Conservation (phyloP, 2,797 vertebrate genomes). For the Columba guinea region DNA sequence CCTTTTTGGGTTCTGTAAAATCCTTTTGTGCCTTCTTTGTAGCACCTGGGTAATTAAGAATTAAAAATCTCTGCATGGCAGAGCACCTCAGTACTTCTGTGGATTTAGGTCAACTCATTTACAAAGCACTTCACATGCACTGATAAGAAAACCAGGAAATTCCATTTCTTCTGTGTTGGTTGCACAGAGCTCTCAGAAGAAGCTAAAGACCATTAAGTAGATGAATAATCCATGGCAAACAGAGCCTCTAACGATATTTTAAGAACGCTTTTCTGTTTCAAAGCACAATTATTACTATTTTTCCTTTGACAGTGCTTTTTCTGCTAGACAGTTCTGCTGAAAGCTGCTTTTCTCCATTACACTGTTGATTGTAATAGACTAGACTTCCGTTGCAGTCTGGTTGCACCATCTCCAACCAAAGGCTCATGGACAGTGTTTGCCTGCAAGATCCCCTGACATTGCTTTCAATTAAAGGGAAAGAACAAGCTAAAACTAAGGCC, state of each 20-base stretch:
- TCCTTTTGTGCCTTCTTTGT: neutral
- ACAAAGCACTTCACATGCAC: neutral
- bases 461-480: neutral
- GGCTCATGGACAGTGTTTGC: neutral
- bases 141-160: neutral
- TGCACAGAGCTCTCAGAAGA: neutral
- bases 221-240: neutral
- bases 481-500: neutral
- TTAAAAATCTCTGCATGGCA: neutral
- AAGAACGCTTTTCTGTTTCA: neutral
- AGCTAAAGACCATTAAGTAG: neutral
- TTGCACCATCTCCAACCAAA: neutral
- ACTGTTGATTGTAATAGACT: neutral
- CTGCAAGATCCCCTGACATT: neutral
- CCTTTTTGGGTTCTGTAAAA: neutral
- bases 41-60: neutral
- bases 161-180: neutral
- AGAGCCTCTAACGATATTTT: neutral
- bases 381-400: neutral
- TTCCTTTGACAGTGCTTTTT: neutral
- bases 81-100: neutral
- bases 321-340: neutral
- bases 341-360: neutral
- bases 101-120: slow-evolving; percentile 12
- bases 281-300: neutral